Evolutionary conservation across 1,140 invertebrate genomes (phyloP).

Genomic region (Drosophila athabasca): DNA sequence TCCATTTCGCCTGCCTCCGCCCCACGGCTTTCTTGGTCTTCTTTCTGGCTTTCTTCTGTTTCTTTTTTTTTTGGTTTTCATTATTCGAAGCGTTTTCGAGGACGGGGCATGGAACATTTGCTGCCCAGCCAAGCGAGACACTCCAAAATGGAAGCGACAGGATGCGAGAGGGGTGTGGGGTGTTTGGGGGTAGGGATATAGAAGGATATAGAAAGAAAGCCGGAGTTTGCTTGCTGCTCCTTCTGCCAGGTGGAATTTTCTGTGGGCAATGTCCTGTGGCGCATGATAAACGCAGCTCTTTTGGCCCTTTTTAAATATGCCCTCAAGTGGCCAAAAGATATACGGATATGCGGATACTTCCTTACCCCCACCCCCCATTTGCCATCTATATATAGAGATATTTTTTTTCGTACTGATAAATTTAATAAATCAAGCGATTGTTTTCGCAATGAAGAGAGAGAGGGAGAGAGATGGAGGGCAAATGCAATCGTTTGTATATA

Average conservation of each 20-base stretch:
- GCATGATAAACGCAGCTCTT: conserved; percentile 66
- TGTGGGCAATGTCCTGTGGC: conserved; percentile 73
- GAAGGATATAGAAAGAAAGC: background rate
- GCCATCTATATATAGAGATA: conserved; percentile 14
- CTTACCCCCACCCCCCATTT: conserved; percentile 13
- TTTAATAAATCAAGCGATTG: conserved; percentile 72
- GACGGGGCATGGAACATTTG: conserved; percentile 66
- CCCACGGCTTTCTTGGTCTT: conserved; percentile 4
- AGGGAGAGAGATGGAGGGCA: background rate
- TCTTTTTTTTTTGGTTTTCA: conserved; percentile 35
- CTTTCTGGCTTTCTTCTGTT: conserved; percentile 1
- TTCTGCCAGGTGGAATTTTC: conserved; percentile 48
- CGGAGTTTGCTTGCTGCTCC: conserved; percentile 6
- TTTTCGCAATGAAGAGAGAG: conserved; percentile 6
- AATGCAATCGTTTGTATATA: conserved; percentile 68
- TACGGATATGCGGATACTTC: conserved; percentile 3
- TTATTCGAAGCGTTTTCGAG: conserved; percentile 59
- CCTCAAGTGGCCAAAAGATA: conserved; percentile 14
- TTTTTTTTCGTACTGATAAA: conserved; percentile 54
- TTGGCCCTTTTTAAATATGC: conserved; percentile 62
- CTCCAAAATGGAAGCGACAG: conserved; percentile 25
- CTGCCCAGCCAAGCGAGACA: conserved; percentile 64
- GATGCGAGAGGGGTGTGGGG: background rate
- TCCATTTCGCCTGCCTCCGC: background rate
- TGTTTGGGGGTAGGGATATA: background rate